A percentile compares a stretch with the other conserved stretches of the same genome.
These are phyloP conservation scores for Noctua pronuba DNA, from an alignment of 2,888 invertebrate genomes.

Conservation along the genomic window DNA sequence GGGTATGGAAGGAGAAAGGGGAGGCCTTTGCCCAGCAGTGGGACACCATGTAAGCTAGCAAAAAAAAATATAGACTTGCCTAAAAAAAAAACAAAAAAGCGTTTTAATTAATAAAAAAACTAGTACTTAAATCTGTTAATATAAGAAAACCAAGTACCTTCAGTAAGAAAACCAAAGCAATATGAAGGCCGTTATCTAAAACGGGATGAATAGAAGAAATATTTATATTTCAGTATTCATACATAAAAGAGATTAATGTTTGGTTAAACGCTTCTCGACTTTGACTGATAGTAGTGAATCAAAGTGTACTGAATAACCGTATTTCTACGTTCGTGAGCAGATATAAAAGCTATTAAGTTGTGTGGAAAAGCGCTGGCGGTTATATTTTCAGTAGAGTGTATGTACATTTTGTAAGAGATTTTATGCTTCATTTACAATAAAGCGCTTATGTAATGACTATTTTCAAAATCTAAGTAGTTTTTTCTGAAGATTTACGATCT, in stretches of 20 bases:
- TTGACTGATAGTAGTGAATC: constrained; percentile 53
- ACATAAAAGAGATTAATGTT: constrained; percentile 63
- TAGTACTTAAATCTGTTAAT: not conserved
- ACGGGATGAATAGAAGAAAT: constrained; percentile 50
- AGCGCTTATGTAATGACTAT: not conserved
- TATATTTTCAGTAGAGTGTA: not conserved
- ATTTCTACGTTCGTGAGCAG: not conserved
- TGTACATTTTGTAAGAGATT: not conserved
- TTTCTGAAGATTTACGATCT: not conserved
- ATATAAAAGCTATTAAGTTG: constrained; percentile 13
- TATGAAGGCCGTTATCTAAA: constrained; percentile 23
- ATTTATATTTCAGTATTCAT: constrained; percentile 56
- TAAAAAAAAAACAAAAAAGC: not conserved
- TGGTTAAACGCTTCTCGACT: constrained; percentile 47
- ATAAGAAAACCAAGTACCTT: not conserved
- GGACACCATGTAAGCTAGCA: too few species aligned
- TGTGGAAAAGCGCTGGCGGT: not conserved
- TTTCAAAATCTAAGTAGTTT: not conserved
- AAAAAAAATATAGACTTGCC: not conserved
- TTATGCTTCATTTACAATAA: not conserved
- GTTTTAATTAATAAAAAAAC: not conserved
- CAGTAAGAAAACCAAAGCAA: constrained; percentile 3
- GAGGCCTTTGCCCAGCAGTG: too few species aligned
- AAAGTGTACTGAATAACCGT: constrained; percentile 23
- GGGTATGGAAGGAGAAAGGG: too few species aligned